phyloP scores from a whole-genome alignment of 2,113 vertebrate species.

The Hemicordylus capensis region DNA sequence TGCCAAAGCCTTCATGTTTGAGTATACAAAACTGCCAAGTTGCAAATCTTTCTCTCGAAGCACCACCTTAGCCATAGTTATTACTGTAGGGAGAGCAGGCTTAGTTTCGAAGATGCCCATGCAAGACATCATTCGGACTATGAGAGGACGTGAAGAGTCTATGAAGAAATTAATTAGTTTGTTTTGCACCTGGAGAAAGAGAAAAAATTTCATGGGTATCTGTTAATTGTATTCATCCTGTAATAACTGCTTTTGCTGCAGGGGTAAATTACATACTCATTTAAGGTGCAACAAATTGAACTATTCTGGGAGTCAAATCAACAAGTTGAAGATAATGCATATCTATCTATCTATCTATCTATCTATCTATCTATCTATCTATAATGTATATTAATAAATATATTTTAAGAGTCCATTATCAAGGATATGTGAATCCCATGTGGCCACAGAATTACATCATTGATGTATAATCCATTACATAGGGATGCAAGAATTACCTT shows the following conservation, averaged over 20 bases:
- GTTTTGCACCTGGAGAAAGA: constrained; percentile 78
- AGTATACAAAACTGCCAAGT: constrained; percentile 83
- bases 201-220: not conserved
- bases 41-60: constrained; percentile 79
- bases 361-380: too few relatives aligned
- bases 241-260: not conserved
- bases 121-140: constrained; percentile 83
- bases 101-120: constrained; percentile 82
- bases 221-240: not conserved
- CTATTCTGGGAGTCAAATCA: not conserved
- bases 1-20: constrained; percentile 83
- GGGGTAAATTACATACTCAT: too few relatives aligned
- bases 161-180: constrained; percentile 79
- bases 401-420: not conserved
- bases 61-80: constrained; percentile 73
- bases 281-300: not conserved
- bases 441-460: not conserved
- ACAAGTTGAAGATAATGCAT: not conserved
- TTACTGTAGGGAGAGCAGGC: constrained; percentile 76
- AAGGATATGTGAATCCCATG: not conserved
- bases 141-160: constrained; percentile 73
- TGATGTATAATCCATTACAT: not conserved
- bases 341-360: too few relatives aligned
- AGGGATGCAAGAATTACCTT: not conserved
- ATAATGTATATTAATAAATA: not conserved